Percentiles rank a stretch among this genome's conserved stretches.
Conservation (phyloP, 2,113 vertebrate species). For the Ptychochromis oligacanthus region DNA sequence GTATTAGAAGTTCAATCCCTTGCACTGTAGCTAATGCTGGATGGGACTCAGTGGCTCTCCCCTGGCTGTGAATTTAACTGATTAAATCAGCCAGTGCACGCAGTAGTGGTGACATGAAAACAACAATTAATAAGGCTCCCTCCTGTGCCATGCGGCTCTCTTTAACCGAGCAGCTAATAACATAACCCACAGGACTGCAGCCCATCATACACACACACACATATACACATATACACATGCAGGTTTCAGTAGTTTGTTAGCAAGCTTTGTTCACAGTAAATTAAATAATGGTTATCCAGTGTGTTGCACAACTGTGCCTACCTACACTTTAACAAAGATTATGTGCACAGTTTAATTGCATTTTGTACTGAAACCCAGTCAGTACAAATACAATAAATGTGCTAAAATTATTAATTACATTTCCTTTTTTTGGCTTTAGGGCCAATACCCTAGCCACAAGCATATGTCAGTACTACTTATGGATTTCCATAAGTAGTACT, state of each 20-base stretch:
- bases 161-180: slow-evolving; percentile 91
- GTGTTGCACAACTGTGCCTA: not conserved
- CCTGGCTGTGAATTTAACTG: slow-evolving; percentile 85
- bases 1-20: slow-evolving; percentile 75
- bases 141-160: slow-evolving; percentile 75
- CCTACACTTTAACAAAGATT: slow-evolving; percentile 39
- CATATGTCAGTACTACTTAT: not conserved
- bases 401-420: not conserved
- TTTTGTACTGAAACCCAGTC: slow-evolving; percentile 6
- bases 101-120: slow-evolving; percentile 85
- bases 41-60: slow-evolving; percentile 75
- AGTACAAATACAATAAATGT: not conserved
- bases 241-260: slow-evolving; percentile 65
- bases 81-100: slow-evolving; percentile 88
- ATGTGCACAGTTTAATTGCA: slow-evolving; percentile 37
- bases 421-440: not conserved
- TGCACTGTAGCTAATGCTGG: slow-evolving; percentile 77
- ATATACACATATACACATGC: slow-evolving; percentile 59
- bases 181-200: slow-evolving; percentile 78
- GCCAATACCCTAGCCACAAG: not conserved
- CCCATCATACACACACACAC: slow-evolving; percentile 67
- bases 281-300: slow-evolving; percentile 42
- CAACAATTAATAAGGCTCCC: slow-evolving; percentile 88
- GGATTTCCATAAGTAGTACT: not conserved
- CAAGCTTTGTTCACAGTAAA: slow-evolving; percentile 46